Percentiles rank a stretch among this genome's conserved stretches.
Conservation (phyloP, 1,140 invertebrate genomes). For the Melitaea cinxia region DNA sequence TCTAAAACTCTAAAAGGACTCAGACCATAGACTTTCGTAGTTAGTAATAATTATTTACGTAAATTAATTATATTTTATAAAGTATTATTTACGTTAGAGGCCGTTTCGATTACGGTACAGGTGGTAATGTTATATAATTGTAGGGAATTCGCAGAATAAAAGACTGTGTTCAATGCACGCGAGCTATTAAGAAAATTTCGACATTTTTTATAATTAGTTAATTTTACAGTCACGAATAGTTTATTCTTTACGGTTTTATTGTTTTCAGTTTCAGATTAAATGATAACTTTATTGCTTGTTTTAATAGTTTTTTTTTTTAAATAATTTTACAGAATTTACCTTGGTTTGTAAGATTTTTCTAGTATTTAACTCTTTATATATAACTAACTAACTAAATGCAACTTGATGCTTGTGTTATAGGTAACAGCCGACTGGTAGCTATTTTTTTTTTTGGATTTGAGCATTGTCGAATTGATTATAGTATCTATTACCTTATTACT, state of each 20-base stretch:
- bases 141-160: not conserved
- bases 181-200: not conserved
- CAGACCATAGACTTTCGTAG: not conserved
- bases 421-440: too few species aligned
- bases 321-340: too few species aligned
- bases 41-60: not conserved
- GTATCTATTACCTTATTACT: too few species aligned
- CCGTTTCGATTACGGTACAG: not conserved
- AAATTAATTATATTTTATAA: slow-evolving; percentile 1
- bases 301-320: too few species aligned
- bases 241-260: not conserved
- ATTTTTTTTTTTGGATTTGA: too few species aligned
- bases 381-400: too few species aligned
- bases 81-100: not conserved
- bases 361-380: too few species aligned
- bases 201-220: not conserved
- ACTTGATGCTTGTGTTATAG: too few species aligned
- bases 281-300: too few species aligned
- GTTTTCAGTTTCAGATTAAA: too few species aligned
- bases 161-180: not conserved
- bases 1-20: not conserved
- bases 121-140: not conserved
- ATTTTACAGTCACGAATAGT: not conserved
- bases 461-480: too few species aligned
- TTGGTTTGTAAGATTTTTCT: too few species aligned